Evolutionary conservation across 2,888 invertebrate species (phyloP).

Genomic region (Ornithoptera alexandrae): DNA sequence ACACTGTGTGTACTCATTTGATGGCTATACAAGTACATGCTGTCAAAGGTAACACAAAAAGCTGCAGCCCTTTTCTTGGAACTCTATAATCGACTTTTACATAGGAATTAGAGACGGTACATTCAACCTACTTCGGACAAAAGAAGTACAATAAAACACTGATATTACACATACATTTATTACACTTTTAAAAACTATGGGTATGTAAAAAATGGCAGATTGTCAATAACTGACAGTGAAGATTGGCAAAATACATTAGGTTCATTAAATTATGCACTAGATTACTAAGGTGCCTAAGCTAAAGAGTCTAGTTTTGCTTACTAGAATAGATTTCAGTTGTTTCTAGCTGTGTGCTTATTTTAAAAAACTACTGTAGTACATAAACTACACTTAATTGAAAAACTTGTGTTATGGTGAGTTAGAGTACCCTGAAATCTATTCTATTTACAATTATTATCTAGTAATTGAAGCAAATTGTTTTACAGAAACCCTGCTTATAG

Average conservation of each 20-base stretch:
- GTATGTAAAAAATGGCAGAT: slow-evolving; percentile 79
- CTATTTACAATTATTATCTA: slow-evolving; percentile 46
- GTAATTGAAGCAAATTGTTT: slow-evolving; percentile 69
- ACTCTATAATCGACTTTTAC: too few relatives aligned
- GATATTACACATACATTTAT: slow-evolving; percentile 68
- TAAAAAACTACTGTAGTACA: slow-evolving; percentile 20
- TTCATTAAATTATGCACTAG: slow-evolving; percentile 60
- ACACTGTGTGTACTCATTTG: too few relatives aligned
- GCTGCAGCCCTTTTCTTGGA: too few relatives aligned
- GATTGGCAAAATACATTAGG: slow-evolving; percentile 73
- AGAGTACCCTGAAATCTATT: slow-evolving; percentile 50
- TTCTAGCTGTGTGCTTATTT: slow-evolving; percentile 29
- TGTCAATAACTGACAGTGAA: slow-evolving; percentile 72
- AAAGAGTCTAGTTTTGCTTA: slow-evolving; percentile 47
- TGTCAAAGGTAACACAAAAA: too few relatives aligned
- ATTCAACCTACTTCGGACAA: too few relatives aligned
- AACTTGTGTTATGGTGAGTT: background rate
- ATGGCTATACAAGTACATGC: too few relatives aligned
- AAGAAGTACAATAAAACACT: slow-evolving; percentile 36
- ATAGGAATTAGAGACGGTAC: too few relatives aligned
- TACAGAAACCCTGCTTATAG: slow-evolving; percentile 65
- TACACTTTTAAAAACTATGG: slow-evolving; percentile 75
- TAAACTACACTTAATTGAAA: background rate
- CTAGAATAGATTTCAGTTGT: slow-evolving; percentile 53
- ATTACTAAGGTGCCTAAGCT: slow-evolving; percentile 63